A percentile compares a stretch with the other conserved stretches of the same genome.
These are phyloP conservation scores for Spea multiplicata DNA, from an alignment of 2,113 vertebrate genomes.

Conservation along the genomic window DNA sequence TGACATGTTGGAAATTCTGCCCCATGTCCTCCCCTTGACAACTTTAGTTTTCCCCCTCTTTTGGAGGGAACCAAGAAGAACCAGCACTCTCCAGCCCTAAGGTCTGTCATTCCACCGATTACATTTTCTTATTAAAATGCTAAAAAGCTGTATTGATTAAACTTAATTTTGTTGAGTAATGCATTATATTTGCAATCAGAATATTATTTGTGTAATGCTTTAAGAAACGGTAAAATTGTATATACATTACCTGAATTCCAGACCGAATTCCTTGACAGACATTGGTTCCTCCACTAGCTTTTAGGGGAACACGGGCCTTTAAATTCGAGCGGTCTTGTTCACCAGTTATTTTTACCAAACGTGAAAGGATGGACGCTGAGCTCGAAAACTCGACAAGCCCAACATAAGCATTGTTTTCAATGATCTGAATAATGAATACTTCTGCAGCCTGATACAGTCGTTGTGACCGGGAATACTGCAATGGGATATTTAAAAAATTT, in stretches of 20 bases:
- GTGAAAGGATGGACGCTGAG: neutral
- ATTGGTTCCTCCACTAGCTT: slow-evolving; percentile 50
- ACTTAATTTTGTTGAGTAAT: no score
- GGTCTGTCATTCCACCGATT: no score
- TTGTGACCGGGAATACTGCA: slow-evolving; percentile 48
- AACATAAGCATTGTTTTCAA: slow-evolving; percentile 59
- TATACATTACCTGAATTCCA: slow-evolving; percentile 58
- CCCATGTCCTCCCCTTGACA: no score
- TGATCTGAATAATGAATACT: slow-evolving; percentile 56
- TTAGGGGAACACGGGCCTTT: slow-evolving; percentile 45
- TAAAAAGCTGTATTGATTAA: no score
- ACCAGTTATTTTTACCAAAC: slow-evolving; percentile 48
- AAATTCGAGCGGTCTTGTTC: slow-evolving; percentile 38
- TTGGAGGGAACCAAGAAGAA: no score
- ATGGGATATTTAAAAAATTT: neutral
- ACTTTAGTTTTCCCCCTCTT: no score
- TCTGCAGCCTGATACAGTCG: slow-evolving; percentile 57
- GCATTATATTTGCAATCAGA: no score
- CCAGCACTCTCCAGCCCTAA: no score
- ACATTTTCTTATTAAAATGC: no score
- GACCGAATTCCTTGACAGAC: slow-evolving; percentile 56
- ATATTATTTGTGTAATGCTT: no score
- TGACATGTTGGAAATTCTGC: no score
- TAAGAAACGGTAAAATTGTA: neutral
- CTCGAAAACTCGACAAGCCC: slow-evolving; percentile 63